Evolutionary conservation across 2,797 vertebrate genomes (phyloP).

Genomic region (Harpagifer antarcticus): DNA sequence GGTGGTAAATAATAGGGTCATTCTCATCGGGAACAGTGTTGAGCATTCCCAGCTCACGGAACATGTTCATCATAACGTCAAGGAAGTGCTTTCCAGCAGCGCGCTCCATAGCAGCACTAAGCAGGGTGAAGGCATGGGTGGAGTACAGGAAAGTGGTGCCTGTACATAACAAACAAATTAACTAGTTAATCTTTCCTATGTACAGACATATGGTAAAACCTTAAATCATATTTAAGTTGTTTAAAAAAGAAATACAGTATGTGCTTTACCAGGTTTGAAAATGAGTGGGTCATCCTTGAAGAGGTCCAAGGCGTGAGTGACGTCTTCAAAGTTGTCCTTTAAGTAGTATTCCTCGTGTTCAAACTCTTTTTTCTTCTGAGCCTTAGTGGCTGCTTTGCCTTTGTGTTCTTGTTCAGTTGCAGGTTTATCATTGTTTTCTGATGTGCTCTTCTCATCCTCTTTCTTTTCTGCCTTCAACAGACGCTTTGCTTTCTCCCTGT

Average conservation of each 20-base stretch:
- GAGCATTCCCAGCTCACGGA: slow-evolving; percentile 94
- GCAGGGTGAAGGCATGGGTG: slow-evolving; percentile 94
- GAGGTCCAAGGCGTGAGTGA: slow-evolving; percentile 91
- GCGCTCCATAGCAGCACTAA: slow-evolving; percentile 93
- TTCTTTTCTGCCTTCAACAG: slow-evolving; percentile 78
- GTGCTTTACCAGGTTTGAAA: slow-evolving; percentile 93
- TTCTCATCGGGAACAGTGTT: slow-evolving; percentile 94
- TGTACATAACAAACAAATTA: slow-evolving; percentile 55
- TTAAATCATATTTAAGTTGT: background rate
- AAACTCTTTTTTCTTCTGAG: slow-evolving; percentile 88
- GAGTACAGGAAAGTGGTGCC: slow-evolving; percentile 97
- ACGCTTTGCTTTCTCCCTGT: slow-evolving; percentile 87
- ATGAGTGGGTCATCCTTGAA: slow-evolving; percentile 97
- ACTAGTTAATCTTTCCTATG: background rate
- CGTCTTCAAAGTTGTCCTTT: slow-evolving; percentile 92
- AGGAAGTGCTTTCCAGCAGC: slow-evolving; percentile 90
- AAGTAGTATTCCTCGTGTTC: slow-evolving; percentile 95
- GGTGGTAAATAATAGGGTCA: slow-evolving; percentile 95
- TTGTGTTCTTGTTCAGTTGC: slow-evolving; percentile 68
- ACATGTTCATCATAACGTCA: slow-evolving; percentile 94
- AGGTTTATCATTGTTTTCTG: slow-evolving; percentile 59
- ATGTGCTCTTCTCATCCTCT: slow-evolving; percentile 71
- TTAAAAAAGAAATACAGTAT: background rate
- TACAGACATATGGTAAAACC: background rate
- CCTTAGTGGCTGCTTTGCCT: slow-evolving; percentile 70